Evolutionary conservation across 2,113 vertebrate genomes (phyloP).

Genomic region (Ranitomeya imitator): DNA sequence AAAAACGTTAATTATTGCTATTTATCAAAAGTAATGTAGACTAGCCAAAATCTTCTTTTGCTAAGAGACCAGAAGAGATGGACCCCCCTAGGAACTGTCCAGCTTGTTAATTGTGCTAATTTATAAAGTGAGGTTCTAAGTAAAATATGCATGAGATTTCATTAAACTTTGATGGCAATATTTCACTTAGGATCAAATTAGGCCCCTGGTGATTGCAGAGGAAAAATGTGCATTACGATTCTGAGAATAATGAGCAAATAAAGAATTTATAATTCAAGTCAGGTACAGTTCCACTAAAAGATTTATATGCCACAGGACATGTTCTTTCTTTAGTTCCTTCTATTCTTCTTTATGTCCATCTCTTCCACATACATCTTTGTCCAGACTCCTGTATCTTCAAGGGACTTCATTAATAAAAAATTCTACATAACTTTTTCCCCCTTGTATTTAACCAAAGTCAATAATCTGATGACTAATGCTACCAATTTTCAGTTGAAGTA

Average conservation of each 20-base stretch:
- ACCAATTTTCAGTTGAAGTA: neutral
- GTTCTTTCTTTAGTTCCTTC: constrained; percentile 15
- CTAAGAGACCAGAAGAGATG: constrained; percentile 25
- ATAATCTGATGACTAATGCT: neutral
- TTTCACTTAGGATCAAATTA: constrained; percentile 57
- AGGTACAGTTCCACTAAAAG: constrained; percentile 51
- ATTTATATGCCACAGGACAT: constrained; percentile 48
- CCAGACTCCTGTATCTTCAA: neutral
- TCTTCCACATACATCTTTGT: constrained; percentile 13
- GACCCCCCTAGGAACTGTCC: constrained; percentile 52
- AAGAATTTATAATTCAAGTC: constrained; percentile 57
- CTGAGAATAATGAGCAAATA: constrained; percentile 56
- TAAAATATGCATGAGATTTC: constrained; percentile 58
- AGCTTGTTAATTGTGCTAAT: constrained; percentile 55
- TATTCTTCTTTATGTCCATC: constrained; percentile 1
- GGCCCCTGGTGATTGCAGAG: constrained; percentile 56
- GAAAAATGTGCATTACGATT: constrained; percentile 50
- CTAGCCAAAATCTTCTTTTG: constrained; percentile 24
- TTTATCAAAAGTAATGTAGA: constrained; percentile 46
- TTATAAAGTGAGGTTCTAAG: constrained; percentile 56
- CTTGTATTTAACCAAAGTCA: neutral
- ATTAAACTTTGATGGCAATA: constrained; percentile 58
- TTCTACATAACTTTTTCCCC: neutral
- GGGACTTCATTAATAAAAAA: neutral
- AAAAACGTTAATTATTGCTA: constrained; percentile 48